Conservation (phyloP, 2,797 vertebrate species). For the Macrochelys suwanniensis region DNA sequence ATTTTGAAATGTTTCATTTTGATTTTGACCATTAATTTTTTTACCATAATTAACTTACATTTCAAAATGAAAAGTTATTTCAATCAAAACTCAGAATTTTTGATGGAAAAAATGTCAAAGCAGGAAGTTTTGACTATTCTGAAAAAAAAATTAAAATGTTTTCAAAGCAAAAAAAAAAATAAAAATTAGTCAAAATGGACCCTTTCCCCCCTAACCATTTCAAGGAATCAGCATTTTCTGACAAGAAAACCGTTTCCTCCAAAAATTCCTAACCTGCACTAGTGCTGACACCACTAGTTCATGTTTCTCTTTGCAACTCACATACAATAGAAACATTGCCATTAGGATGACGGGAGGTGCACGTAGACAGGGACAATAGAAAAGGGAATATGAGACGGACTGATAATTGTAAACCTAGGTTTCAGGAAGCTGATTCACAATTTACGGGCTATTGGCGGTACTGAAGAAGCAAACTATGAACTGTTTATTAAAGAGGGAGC, state of each 20-base stretch:
- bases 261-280: background rate
- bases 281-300: constrained; percentile 43
- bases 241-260: background rate
- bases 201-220: background rate
- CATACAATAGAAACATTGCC: constrained; percentile 41
- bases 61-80: background rate
- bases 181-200: background rate
- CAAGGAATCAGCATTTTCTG: background rate
- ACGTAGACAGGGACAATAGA: constrained; percentile 29
- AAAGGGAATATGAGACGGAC: constrained; percentile 42
- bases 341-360: background rate
- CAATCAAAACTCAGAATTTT: background rate
- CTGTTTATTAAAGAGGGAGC: background rate
- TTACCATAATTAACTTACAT: background rate
- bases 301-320: constrained; percentile 60
- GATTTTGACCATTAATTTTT: background rate
- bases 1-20: background rate
- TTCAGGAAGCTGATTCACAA: background rate
- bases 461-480: background rate
- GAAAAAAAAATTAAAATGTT: background rate
- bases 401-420: constrained; percentile 23
- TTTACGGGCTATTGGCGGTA: background rate
- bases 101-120: background rate
- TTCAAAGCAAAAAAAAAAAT: background rate
- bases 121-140: background rate